Percentiles rank a stretch among this genome's conserved stretches.
These are phyloP conservation scores for Drosophila infuscata DNA, from an alignment of 2,888 invertebrate genomes.

Conservation along the genomic window DNA sequence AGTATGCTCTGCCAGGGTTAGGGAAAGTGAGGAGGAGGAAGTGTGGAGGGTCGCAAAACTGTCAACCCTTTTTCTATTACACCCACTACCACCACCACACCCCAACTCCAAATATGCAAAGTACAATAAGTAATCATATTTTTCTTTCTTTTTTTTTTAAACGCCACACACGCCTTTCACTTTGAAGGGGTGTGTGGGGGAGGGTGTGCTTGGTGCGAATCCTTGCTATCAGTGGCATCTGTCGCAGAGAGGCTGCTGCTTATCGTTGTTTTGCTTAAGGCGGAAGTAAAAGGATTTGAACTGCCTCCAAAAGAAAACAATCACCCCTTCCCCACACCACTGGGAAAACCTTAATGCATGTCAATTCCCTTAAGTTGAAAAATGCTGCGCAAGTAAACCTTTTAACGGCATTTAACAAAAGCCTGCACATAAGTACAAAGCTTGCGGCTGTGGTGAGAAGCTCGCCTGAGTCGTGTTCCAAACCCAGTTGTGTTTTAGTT, in stretches of 20 bases:
- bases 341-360: slow-evolving; percentile 60
- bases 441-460: slow-evolving; percentile 35
- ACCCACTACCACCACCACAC: not conserved
- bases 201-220: slow-evolving; percentile 54
- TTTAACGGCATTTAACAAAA: slow-evolving; percentile 32
- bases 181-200: not conserved
- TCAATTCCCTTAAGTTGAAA: slow-evolving; percentile 69
- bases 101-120: slow-evolving; percentile 1
- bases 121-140: slow-evolving; percentile 77
- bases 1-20: slow-evolving; percentile 54
- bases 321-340: slow-evolving; percentile 1
- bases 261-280: slow-evolving; percentile 48
- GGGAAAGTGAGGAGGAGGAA: not conserved
- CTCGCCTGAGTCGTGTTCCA: slow-evolving; percentile 16
- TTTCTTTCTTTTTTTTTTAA: slow-evolving; percentile 38
- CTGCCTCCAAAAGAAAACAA: slow-evolving; percentile 57
- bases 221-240: slow-evolving; percentile 75
- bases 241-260: slow-evolving; percentile 37
- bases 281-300: slow-evolving; percentile 79
- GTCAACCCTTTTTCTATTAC: slow-evolving; percentile 73
- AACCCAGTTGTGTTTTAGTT: slow-evolving; percentile 13
- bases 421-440: slow-evolving; percentile 13
- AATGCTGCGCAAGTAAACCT: slow-evolving; percentile 61
- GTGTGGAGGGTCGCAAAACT: slow-evolving; percentile 24
- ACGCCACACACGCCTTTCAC: slow-evolving; percentile 57